Conservation (phyloP, 1,140 invertebrate genomes). For the Glomeris maerens region DNA sequence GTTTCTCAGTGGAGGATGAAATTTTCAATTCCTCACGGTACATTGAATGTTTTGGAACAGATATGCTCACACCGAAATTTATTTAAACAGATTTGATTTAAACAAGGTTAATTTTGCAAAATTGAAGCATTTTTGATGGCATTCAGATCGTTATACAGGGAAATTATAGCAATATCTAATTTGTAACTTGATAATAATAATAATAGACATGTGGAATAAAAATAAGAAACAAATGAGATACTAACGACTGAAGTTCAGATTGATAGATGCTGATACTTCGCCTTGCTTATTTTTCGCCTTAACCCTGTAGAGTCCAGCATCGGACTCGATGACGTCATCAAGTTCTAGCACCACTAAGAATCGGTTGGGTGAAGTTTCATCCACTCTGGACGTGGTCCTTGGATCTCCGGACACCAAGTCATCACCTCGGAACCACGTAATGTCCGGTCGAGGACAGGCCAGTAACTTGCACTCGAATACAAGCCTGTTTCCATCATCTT, state of each 20-base stretch:
- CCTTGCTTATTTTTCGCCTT: slow-evolving; percentile 95
- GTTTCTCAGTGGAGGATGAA: no score
- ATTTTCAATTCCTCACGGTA: no score
- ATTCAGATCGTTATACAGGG: no score
- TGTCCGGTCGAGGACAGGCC: slow-evolving; percentile 62
- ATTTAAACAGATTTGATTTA: no score
- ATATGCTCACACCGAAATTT: no score
- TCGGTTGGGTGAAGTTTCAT: slow-evolving; percentile 66
- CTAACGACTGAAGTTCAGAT: slow-evolving; percentile 97
- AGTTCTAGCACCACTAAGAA: slow-evolving; percentile 82
- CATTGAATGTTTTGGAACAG: no score
- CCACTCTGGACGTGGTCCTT: slow-evolving; percentile 70
- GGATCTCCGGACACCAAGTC: slow-evolving; percentile 50
- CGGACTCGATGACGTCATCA: slow-evolving; percentile 86
- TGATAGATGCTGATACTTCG: slow-evolving; percentile 94
- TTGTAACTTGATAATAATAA: no score
- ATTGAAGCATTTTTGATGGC: no score
- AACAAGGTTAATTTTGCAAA: no score
- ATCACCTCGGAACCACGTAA: slow-evolving; percentile 22
- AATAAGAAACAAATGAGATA: no score
- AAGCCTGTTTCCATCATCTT: slow-evolving; percentile 87
- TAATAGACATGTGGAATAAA: no score
- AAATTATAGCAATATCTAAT: no score
- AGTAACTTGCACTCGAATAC: slow-evolving; percentile 88
- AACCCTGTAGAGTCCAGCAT: slow-evolving; percentile 94